phyloP scores from a whole-genome alignment of 2,113 vertebrate species.

The Crypturellus undulatus region DNA sequence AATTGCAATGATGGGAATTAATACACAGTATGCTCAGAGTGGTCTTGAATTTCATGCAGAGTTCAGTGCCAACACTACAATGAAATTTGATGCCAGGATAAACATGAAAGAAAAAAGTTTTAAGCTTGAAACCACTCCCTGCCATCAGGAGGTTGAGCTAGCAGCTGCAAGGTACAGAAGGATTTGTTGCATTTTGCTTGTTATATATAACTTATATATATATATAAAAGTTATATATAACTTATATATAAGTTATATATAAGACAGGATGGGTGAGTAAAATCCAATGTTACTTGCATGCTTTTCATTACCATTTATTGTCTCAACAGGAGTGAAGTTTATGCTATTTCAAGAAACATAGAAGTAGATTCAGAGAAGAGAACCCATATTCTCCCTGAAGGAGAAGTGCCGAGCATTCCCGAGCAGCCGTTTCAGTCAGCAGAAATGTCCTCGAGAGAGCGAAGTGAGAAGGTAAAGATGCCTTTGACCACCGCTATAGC shows the following conservation, averaged over 20 bases:
- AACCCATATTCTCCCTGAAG: conserved; percentile 71
- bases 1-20: conserved; percentile 84
- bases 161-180: conserved; percentile 75
- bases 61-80: conserved; percentile 61
- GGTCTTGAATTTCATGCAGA: conserved; percentile 76
- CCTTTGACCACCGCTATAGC: not conserved
- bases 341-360: conserved; percentile 81
- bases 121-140: conserved; percentile 78
- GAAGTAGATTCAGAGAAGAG: conserved; percentile 70
- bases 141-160: conserved; percentile 73
- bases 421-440: conserved; percentile 22
- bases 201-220: not conserved
- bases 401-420: not conserved
- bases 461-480: conserved; percentile 37
- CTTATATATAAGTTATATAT: too few species aligned
- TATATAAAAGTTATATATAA: too few species aligned
- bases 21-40: conserved; percentile 82
- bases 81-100: conserved; percentile 76
- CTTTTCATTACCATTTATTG: not conserved
- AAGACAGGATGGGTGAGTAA: not conserved
- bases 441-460: not conserved
- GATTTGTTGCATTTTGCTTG: not conserved
- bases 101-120: conserved; percentile 78
- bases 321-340: conserved; percentile 75
- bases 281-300: not conserved